Evolutionary conservation across 2,113 vertebrate genomes (phyloP).

Genomic region (Glaucomys volans): DNA sequence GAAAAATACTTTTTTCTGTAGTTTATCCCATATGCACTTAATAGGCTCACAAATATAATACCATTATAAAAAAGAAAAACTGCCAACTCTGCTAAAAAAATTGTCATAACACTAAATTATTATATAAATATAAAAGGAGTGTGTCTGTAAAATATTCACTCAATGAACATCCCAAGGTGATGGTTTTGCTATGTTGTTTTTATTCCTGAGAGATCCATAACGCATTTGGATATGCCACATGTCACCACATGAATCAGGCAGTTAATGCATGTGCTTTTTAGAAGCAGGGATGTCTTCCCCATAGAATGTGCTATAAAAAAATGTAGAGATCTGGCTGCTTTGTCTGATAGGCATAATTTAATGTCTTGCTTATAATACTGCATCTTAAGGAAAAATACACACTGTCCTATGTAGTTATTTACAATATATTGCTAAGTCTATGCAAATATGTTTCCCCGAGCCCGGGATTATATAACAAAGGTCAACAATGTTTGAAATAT

Average conservation of each 20-base stretch:
- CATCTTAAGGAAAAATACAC: conserved; percentile 91
- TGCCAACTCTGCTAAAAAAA: conserved; percentile 92
- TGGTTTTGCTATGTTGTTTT: conserved; percentile 91
- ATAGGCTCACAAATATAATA: conserved; percentile 93
- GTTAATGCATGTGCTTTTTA: conserved; percentile 91
- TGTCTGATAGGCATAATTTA: conserved; percentile 93
- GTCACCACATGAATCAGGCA: conserved; percentile 92
- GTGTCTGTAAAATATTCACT: conserved; percentile 94
- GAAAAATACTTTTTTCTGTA: conserved; percentile 92
- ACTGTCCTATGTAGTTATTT: conserved; percentile 89
- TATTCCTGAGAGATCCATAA: conserved; percentile 94
- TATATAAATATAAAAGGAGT: conserved; percentile 94
- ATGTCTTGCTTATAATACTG: conserved; percentile 89
- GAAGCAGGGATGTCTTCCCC: conserved; percentile 90
- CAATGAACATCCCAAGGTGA: conserved; percentile 93
- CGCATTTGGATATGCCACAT: conserved; percentile 90
- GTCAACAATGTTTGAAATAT: conserved; percentile 92
- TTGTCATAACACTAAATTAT: conserved; percentile 94
- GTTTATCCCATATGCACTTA: conserved; percentile 92
- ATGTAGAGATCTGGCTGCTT: conserved; percentile 88
- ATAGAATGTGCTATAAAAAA: conserved; percentile 90
- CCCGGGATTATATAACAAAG: conserved; percentile 89
- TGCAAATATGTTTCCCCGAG: conserved; percentile 91
- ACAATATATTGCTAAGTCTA: conserved; percentile 90
- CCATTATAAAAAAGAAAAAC: conserved; percentile 94